A percentile compares a stretch with the other conserved stretches of the same genome.
Evolutionary conservation across 2,888 invertebrate species (phyloP).

Genomic region (Dromius quadrimaculatus): DNA sequence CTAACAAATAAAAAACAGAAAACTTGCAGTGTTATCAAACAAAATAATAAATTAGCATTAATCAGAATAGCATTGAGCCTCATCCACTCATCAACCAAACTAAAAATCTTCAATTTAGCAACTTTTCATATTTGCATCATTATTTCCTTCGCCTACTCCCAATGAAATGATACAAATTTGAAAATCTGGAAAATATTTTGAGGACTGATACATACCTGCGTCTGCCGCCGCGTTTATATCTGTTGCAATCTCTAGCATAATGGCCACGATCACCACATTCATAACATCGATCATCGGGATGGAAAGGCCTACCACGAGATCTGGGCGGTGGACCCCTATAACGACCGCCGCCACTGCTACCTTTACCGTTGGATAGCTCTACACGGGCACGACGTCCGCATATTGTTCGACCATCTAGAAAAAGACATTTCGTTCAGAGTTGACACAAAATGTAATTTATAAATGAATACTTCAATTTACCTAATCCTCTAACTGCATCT

Average conservation of each 20-base stretch:
- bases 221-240: slow-evolving; percentile 71
- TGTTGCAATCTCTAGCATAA: slow-evolving; percentile 90
- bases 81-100: not conserved
- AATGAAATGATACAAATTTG: slow-evolving; percentile 22
- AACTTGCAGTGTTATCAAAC: no score
- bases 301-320: slow-evolving; percentile 78
- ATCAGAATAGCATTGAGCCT: no score
- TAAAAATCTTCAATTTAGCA: slow-evolving; percentile 12
- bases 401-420: slow-evolving; percentile 81
- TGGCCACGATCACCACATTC: slow-evolving; percentile 95
- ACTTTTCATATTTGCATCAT: slow-evolving; percentile 21
- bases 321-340: slow-evolving; percentile 72
- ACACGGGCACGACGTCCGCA: slow-evolving; percentile 92
- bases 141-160: not conserved
- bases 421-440: no score
- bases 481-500: slow-evolving; percentile 80
- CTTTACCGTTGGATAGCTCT: slow-evolving; percentile 91
- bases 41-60: no score
- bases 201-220: slow-evolving; percentile 67
- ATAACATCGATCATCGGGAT: slow-evolving; percentile 93
- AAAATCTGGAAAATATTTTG: slow-evolving; percentile 4
- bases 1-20: no score
- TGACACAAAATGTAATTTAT: not conserved
- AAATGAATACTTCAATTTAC: slow-evolving; percentile 18
- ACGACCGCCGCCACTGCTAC: slow-evolving; percentile 67